phyloP scores from a whole-genome alignment of 2,888 invertebrate genomes.

The Nomada ruficornis region DNA sequence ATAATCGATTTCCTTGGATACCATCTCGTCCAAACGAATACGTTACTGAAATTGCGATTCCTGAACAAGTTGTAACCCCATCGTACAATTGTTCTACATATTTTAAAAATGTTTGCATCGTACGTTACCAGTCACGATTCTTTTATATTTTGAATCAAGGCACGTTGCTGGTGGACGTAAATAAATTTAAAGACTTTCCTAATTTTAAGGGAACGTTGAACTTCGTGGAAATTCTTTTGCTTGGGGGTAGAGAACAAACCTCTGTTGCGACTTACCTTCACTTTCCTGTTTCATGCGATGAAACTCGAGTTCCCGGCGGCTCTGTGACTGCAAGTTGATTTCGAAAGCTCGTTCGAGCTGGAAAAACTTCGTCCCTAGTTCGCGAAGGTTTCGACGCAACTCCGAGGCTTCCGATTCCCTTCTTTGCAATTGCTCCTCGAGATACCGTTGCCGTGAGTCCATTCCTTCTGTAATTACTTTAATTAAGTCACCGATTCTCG shows the following conservation, averaged over 20 bases:
- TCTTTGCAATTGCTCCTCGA: conserved; percentile 56
- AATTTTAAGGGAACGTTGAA: background rate
- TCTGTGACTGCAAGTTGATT: conserved; percentile 73
- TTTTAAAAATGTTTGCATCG: too few relatives aligned
- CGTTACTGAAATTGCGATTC: too few relatives aligned
- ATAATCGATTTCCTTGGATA: too few relatives aligned
- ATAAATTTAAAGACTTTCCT: too few relatives aligned
- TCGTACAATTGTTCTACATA: too few relatives aligned
- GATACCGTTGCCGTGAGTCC: conserved; percentile 38
- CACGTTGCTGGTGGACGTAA: too few relatives aligned
- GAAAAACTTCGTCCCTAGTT: conserved; percentile 72
- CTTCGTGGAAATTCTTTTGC: background rate
- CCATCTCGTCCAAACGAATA: too few relatives aligned
- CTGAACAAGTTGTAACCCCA: too few relatives aligned
- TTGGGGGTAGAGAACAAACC: background rate
- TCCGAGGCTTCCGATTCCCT: conserved; percentile 68
- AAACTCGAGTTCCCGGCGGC: conserved; percentile 68
- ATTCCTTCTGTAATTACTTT: conserved; percentile 60
- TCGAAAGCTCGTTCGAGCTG: conserved; percentile 74
- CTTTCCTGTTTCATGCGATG: conserved; percentile 65
- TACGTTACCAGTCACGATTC: too few relatives aligned
- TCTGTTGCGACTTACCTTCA: conserved; percentile 56
- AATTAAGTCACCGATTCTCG: conserved; percentile 52
- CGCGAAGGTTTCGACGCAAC: conserved; percentile 67
- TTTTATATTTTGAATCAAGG: too few relatives aligned